Evolutionary conservation across 2,888 invertebrate species (phyloP), one percentile per base, ranked within the genome.

Genomic region (Ophion ellenae): DNA sequence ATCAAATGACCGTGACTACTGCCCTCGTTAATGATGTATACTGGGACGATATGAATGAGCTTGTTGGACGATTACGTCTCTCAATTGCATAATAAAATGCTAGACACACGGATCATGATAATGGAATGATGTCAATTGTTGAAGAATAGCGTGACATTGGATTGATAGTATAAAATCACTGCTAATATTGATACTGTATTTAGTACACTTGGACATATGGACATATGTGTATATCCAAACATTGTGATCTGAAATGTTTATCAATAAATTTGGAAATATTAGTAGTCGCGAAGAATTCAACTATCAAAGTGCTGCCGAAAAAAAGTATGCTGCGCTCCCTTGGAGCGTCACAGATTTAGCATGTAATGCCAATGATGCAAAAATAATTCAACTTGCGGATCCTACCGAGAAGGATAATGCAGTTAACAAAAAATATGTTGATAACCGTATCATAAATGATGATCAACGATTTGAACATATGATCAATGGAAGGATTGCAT

Each of bases 21-120:
- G 14, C 14, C 1, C 11, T 14, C 47, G 57, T 40, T 3, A 24
- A 77, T 6, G 69, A 77, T 24, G 59, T 77, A 9, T 77, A 36
- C 36, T 77, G 77, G 77, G 32, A 77, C 66, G 32, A 77, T 57
- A 11, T n/a, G 1, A 76, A 76, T 28, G 53, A 76, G 10, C n/a
- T 76, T 6, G 47, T 66, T n/a, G 57, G 66, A 7, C 14, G 75
- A 53, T 24, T 9, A 17, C 14, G 11, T 2, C 32, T 76, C 1
- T 32, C 66, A 10, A 53, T 66, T 1, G 20, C 57, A 20, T 53
- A 53, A 1, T 66, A 32, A 53, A 17, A 76, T 53, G 66, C 66
- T 0, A 66, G 66, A n/a, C 47, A 76, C n/a, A 76, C 66, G 0
- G 36, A 66, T 28, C 76, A 76, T 57, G 32, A 66, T 17, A 76